A percentile compares a stretch with the other conserved stretches of the same genome.
phyloP scores from a whole-genome alignment of 2,888 invertebrate species.

The Drosophila quasianomalipes region DNA sequence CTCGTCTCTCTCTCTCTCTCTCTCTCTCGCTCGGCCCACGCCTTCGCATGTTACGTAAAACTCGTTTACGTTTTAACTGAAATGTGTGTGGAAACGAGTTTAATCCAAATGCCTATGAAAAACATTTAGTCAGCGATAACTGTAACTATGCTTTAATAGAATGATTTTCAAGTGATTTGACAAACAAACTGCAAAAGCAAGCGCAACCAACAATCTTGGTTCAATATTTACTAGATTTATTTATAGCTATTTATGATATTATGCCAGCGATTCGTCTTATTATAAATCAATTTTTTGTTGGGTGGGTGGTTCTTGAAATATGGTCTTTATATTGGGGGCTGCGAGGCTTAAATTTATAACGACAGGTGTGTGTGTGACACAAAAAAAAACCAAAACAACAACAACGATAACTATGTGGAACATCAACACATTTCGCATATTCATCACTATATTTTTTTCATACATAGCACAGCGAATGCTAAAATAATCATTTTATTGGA shows the following conservation, averaged over 20 bases:
- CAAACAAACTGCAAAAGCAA: neutral
- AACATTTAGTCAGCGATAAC: slow-evolving; percentile 54
- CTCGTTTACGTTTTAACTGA: slow-evolving; percentile 38
- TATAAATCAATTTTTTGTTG: slow-evolving; percentile 63
- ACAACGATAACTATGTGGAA: slow-evolving; percentile 17
- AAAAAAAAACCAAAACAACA: neutral
- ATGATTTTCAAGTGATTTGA: neutral
- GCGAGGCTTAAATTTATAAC: slow-evolving; percentile 63
- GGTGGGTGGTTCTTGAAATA: slow-evolving; percentile 58
- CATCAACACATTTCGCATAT: slow-evolving; percentile 31
- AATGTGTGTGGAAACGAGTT: slow-evolving; percentile 59
- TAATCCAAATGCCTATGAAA: slow-evolving; percentile 50
- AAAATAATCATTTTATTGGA: slow-evolving; percentile 64
- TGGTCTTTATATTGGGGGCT: slow-evolving; percentile 43
- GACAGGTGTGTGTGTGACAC: slow-evolving; percentile 48
- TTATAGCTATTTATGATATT: slow-evolving; percentile 21
- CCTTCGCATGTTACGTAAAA: slow-evolving; percentile 13
- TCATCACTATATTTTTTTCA: slow-evolving; percentile 39
- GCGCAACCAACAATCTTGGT: neutral
- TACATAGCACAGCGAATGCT: neutral
- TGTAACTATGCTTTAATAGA: slow-evolving; percentile 17
- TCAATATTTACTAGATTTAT: slow-evolving; percentile 5
- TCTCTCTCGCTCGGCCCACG: neutral
- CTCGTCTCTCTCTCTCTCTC: neutral
- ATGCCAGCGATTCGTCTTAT: slow-evolving; percentile 19